Evolutionary conservation across 2,113 vertebrate species (phyloP), one percentile per base, ranked within the genome.

Genomic region (Pitta sordida): DNA sequence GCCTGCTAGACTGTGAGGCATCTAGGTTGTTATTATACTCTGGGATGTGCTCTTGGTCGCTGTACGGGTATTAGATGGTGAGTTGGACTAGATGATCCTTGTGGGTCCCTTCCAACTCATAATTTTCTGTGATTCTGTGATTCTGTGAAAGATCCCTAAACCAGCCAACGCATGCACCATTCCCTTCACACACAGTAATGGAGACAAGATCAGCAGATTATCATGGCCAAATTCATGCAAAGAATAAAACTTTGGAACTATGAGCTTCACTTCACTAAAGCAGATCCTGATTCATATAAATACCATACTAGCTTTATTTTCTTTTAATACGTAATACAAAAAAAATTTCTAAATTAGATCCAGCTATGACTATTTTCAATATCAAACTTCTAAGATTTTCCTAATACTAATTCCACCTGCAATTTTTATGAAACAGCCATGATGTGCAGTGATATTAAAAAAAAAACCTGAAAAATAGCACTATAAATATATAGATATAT

Each of bases 151-250:
- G 30, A 24, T n/a, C 8, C 44, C 19, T 37, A 21, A 81, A 34
- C 6, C 32, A 86, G 20, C 11, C 56, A 71, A 29, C 10, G 10
- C 1, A 0, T 2, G 15, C 26, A 48, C 20, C 8, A 2, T 43
- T 69, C 46, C 48, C 65, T 52, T 68, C 23, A 10, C 11, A 11
- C 15, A 34, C 4, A 12, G 41, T 37, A 52, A 58, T 0, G 7
- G 16, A 41, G n/a, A 51, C 19, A 36, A 32, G 13, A 29, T 12
- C 6, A n/a, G 9, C 15, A 65, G 36, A 27, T 51, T 65, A 46
- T 23, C 20, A 15, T 3, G 9, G 36, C 4, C 36, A 5, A 58
- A 22, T 41, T 83, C 21, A 32, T 16, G 29, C 13, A 27, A 2
- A 67, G 41, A 60, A 65, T 29, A 65, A 41, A 77, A 62, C 30